These are phyloP conservation scores for Bombus waltoni DNA, from an alignment of 1,140 invertebrate genomes.

Conservation along the genomic window DNA sequence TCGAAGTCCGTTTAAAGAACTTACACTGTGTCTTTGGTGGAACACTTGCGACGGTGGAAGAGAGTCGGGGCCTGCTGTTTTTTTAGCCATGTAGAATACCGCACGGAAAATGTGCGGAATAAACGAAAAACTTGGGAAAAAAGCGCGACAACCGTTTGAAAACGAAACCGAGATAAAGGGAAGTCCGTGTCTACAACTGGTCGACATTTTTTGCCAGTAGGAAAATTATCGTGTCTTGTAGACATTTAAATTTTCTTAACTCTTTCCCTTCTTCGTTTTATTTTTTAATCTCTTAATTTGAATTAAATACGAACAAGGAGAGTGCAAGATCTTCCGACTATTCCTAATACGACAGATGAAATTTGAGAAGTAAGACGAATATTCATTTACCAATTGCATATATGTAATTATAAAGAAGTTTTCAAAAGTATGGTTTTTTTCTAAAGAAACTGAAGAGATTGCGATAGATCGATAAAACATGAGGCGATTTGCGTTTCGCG, in stretches of 20 bases:
- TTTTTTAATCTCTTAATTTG: not conserved
- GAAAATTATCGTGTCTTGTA: not conserved
- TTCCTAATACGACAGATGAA: not conserved
- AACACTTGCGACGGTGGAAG: not conserved
- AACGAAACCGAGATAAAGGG: not conserved
- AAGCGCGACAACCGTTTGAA: not conserved
- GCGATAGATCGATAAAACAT: not conserved
- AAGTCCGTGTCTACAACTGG: not conserved
- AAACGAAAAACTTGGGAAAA: not conserved
- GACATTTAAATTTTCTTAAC: not conserved
- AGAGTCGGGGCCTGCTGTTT: no score
- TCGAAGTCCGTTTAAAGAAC: not conserved
- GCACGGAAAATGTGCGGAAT: not conserved
- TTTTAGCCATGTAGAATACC: not conserved
- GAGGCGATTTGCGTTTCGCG: not conserved
- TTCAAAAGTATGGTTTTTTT: not conserved
- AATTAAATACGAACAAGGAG: not conserved
- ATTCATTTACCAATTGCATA: no score
- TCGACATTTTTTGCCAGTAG: not conserved
- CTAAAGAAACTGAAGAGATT: no score
- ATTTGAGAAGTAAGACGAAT: no score
- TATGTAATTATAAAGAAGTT: not conserved
- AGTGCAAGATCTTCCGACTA: not conserved
- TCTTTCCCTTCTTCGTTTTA: not conserved
- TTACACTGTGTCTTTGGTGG: not conserved